Evolutionary conservation across 2,113 vertebrate genomes (phyloP).

Genomic region (Uria lomvia): DNA sequence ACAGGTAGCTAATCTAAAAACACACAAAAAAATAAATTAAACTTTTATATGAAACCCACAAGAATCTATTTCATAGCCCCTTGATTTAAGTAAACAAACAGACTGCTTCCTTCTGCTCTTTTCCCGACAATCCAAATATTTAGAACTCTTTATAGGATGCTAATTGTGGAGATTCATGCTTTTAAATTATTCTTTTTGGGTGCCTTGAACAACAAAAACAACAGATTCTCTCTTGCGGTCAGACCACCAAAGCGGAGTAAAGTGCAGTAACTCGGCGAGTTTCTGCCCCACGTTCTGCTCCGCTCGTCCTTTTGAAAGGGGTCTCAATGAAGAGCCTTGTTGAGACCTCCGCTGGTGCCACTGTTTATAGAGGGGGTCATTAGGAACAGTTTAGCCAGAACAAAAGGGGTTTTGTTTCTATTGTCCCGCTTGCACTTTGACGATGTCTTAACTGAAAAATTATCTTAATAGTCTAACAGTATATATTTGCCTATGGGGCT

Average conservation of each 20-base stretch:
- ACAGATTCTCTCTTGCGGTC: constrained; percentile 44
- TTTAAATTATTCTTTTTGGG: constrained; percentile 35
- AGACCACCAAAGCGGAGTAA: constrained; percentile 74
- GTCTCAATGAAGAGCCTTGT: constrained; percentile 82
- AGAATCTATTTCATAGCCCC: neutral
- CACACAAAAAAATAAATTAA: neutral
- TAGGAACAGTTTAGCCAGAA: constrained; percentile 87
- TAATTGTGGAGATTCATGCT: constrained; percentile 52
- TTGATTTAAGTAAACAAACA: constrained; percentile 25
- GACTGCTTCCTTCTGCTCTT: constrained; percentile 39
- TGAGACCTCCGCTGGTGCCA: constrained; percentile 78
- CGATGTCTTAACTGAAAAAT: constrained; percentile 72
- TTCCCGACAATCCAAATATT: constrained; percentile 11
- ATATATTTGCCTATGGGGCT: constrained; percentile 50
- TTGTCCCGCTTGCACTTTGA: constrained; percentile 82
- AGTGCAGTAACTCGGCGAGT: constrained; percentile 47
- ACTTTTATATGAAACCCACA: neutral
- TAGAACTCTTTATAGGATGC: constrained; percentile 20
- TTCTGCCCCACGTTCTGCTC: constrained; percentile 77
- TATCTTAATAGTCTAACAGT: constrained; percentile 65
- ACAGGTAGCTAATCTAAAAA: neutral
- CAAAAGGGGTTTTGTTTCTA: constrained; percentile 92
- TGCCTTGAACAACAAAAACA: constrained; percentile 61
- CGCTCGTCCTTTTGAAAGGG: constrained; percentile 83
- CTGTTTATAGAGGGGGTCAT: constrained; percentile 88